phyloP scores from a whole-genome alignment of 2,797 vertebrate genomes.

The Dermochelys coriacea region DNA sequence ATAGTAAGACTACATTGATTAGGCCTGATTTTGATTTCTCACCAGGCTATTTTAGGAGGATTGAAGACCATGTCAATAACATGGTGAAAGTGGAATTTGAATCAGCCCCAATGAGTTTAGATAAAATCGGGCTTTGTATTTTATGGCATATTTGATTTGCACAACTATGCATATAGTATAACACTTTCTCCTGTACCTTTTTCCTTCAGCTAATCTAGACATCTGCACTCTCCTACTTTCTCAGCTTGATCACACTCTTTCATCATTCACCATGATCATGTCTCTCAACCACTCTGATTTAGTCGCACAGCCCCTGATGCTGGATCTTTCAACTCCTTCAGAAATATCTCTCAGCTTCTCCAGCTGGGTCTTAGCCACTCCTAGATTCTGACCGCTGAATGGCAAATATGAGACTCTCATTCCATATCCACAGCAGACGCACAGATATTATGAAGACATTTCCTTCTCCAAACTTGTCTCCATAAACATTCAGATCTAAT shows the following conservation, averaged over 20 bases:
- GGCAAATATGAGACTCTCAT: neutral
- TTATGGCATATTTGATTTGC: neutral
- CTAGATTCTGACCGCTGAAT: neutral
- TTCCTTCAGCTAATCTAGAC: neutral
- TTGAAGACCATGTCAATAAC: neutral
- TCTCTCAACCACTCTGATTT: neutral
- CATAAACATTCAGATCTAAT: neutral
- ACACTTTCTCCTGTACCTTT: neutral
- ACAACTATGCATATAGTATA: neutral
- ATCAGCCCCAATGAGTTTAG: accelerated
- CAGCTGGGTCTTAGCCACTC: neutral
- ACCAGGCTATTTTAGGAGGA: neutral
- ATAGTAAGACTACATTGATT: neutral
- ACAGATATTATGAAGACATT: neutral
- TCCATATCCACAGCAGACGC: neutral
- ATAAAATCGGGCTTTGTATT: neutral
- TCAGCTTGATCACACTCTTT: neutral
- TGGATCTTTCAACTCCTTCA: neutral
- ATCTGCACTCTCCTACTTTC: neutral
- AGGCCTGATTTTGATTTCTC: neutral
- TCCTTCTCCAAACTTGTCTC: neutral
- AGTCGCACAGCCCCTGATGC: neutral
- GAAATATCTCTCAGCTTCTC: neutral
- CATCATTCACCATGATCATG: neutral
- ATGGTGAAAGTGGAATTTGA: neutral